Conservation (phyloP, 2,113 vertebrate genomes). For the Paratilapia polleni region DNA sequence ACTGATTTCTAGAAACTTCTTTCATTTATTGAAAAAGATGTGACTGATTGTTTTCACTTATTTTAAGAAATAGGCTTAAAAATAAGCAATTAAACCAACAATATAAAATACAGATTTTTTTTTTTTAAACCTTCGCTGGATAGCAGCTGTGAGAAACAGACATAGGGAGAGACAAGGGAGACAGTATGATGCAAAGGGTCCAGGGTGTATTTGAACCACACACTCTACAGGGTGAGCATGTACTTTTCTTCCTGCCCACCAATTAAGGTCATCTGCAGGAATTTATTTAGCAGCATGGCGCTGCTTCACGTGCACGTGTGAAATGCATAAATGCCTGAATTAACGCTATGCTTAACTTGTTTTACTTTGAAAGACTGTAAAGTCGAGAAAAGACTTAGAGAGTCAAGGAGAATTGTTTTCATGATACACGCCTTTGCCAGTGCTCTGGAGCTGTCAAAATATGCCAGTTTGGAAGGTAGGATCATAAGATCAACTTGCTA, state of each 20-base stretch:
- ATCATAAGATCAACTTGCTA: too few relatives aligned
- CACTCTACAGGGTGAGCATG: neutral
- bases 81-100: neutral
- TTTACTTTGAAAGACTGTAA: neutral
- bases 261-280: neutral
- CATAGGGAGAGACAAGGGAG: too few relatives aligned
- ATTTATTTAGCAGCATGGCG: too few relatives aligned
- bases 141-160: neutral
- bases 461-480: too few relatives aligned
- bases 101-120: neutral
- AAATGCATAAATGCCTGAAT: neutral
- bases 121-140: neutral
- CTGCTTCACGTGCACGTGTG: too few relatives aligned
- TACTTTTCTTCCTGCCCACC: neutral
- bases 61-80: neutral
- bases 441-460: too few relatives aligned
- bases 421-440: too few relatives aligned
- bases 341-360: neutral
- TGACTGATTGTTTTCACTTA: neutral
- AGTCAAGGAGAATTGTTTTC: too few relatives aligned
- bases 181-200: neutral
- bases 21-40: neutral
- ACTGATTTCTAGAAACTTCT: neutral
- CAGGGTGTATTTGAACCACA: neutral
- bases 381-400: too few relatives aligned